Evolutionary conservation across 64 coral and sea anemone genomes (phyloP).

Genomic region (Stichodactyla helianthus): DNA sequence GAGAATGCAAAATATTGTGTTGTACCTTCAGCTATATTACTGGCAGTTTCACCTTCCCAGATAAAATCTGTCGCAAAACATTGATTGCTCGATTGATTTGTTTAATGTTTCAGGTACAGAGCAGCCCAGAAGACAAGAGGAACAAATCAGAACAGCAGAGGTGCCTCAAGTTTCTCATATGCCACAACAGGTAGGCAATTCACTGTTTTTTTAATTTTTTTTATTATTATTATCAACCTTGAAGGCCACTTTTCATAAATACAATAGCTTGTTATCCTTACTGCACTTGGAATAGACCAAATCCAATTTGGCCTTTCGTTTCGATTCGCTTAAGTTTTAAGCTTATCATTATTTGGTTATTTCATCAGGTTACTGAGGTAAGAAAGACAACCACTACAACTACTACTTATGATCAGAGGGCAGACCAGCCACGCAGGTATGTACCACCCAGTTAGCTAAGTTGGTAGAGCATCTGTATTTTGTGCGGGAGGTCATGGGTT

Average conservation of each 20-base stretch:
- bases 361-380: constrained; percentile 21
- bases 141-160: not conserved
- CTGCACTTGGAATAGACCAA: too few species aligned
- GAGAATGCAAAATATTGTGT: too few species aligned
- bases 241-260: too few species aligned
- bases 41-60: not conserved
- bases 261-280: too few species aligned
- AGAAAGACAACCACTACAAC: constrained; percentile 30
- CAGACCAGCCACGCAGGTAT: constrained; percentile 16
- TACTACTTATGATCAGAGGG: constrained; percentile 36
- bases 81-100: not conserved
- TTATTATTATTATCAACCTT: too few species aligned
- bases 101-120: not conserved
- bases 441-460: not conserved
- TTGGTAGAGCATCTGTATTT: too few species aligned
- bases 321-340: too few species aligned
- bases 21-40: too few species aligned
- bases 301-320: too few species aligned
- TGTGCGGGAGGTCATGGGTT: too few species aligned
- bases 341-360: not conserved
- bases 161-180: not conserved
- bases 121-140: not conserved
- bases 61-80: not conserved
- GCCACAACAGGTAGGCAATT: not conserved
- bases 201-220: too few species aligned